Conservation (phyloP, 2,888 invertebrate species). For the Tetheella fluctuosa region DNA sequence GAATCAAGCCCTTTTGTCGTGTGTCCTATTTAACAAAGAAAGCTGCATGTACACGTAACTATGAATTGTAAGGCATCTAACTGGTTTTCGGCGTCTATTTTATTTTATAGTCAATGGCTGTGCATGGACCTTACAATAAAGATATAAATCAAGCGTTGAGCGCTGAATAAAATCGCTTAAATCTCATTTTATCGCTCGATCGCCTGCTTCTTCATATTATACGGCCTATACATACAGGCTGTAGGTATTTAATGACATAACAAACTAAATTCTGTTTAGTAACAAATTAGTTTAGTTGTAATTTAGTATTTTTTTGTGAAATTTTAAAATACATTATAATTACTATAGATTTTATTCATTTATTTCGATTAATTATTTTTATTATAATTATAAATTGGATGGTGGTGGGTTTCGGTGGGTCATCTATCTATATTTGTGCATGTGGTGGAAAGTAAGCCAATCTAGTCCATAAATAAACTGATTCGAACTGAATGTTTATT, state of each 20-base stretch:
- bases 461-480: too few relatives aligned
- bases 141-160: conserved; percentile 73
- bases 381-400: too few relatives aligned
- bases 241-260: conserved; percentile 20
- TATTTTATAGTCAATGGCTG: conserved; percentile 37
- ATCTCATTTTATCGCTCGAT: conserved; percentile 66
- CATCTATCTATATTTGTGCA: too few relatives aligned
- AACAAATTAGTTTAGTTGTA: too few relatives aligned
- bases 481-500: background rate
- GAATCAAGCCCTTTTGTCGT: background rate
- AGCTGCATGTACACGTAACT: background rate
- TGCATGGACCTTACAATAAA: conserved; percentile 65
- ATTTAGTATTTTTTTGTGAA: too few relatives aligned
- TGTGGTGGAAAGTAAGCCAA: too few relatives aligned
- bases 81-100: conserved; percentile 32
- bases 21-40: background rate
- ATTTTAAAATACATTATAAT: too few relatives aligned
- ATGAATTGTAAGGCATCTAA: conserved; percentile 25
- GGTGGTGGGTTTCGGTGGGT: too few relatives aligned
- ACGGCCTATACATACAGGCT: conserved; percentile 45
- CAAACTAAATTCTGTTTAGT: too few relatives aligned
- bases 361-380: too few relatives aligned
- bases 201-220: conserved; percentile 66
- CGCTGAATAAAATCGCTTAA: conserved; percentile 76
- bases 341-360: too few relatives aligned